phyloP scores from a whole-genome alignment of 1,140 invertebrate species.

The Papilio polytes region DNA sequence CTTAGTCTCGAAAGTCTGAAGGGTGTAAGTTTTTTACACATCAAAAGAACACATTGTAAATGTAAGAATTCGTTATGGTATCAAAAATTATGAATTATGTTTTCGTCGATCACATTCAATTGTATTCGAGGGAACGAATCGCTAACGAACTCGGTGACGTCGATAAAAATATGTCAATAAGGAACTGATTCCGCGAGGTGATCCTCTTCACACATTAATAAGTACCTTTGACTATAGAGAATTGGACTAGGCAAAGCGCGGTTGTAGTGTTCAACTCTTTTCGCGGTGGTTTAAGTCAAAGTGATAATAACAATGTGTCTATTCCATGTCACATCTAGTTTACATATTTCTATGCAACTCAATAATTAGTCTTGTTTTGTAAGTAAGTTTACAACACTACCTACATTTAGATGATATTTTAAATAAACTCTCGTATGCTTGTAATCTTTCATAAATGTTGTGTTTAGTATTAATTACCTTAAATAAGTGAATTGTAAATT shows the following conservation, averaged over 20 bases:
- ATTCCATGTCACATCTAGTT: too few species aligned
- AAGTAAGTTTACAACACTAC: too few species aligned
- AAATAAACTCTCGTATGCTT: too few species aligned
- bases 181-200: constrained; percentile 66
- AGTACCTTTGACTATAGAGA: constrained; percentile 37
- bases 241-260: neutral
- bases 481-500: too few species aligned
- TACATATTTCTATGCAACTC: too few species aligned
- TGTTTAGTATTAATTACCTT: too few species aligned
- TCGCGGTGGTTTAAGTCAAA: too few species aligned
- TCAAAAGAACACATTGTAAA: constrained; percentile 40
- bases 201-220: constrained; percentile 81
- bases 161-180: constrained; percentile 76
- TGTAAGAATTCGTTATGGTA: constrained; percentile 53
- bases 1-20: constrained; percentile 51
- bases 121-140: constrained; percentile 75
- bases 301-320: too few species aligned
- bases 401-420: too few species aligned
- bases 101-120: constrained; percentile 78
- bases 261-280: too few species aligned
- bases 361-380: too few species aligned
- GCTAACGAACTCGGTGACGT: constrained; percentile 70
- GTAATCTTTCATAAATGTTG: too few species aligned
- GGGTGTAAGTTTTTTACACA: constrained; percentile 35
- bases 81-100: constrained; percentile 73